A percentile compares a stretch with the other conserved stretches of the same genome.
These are phyloP conservation scores for Nansenia antarctica DNA, from an alignment of 2,113 vertebrate species.

Conservation along the genomic window DNA sequence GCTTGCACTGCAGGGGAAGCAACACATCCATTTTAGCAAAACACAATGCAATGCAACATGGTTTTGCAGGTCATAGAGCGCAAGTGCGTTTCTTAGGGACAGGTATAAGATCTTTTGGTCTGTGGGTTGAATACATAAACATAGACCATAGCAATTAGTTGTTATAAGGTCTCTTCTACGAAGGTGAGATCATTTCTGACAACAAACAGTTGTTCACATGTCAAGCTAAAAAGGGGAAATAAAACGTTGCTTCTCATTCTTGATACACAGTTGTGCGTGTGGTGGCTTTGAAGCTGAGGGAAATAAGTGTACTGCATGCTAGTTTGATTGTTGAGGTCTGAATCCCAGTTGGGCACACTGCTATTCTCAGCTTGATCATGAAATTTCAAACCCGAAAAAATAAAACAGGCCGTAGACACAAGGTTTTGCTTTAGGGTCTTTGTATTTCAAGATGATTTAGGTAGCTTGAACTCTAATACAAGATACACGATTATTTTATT, in stretches of 20 bases:
- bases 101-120: no score
- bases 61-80: no score
- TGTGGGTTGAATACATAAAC: not conserved
- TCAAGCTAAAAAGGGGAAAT: not conserved
- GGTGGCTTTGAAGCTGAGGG: no score
- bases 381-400: no score
- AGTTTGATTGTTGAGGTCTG: no score
- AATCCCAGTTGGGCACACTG: no score
- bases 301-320: not conserved
- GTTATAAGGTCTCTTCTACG: not conserved
- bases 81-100: no score
- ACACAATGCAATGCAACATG: not conserved
- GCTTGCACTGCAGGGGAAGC: not conserved
- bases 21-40: not conserved
- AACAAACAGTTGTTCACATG: not conserved
- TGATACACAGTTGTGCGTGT: no score
- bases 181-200: not conserved
- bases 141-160: not conserved
- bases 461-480: no score
- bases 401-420: not conserved
- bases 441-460: not conserved
- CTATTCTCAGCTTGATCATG: not conserved
- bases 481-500: not conserved
- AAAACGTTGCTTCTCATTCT: not conserved
- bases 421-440: not conserved